Evolutionary conservation across 1,140 invertebrate species (phyloP), one percentile per base, ranked within the genome.

Genomic region (Drosophila mauritiana): DNA sequence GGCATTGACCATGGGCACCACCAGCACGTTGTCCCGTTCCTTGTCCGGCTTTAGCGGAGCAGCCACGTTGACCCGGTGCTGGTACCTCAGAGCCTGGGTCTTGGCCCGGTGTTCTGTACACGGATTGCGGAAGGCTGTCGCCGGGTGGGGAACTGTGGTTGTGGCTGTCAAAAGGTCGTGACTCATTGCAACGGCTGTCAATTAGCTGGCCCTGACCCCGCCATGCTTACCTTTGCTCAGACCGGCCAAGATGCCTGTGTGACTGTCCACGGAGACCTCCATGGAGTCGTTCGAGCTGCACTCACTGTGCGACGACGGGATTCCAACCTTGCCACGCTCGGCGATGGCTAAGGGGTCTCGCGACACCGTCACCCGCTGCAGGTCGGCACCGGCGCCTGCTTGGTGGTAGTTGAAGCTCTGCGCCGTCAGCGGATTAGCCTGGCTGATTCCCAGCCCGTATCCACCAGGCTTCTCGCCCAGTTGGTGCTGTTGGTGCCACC

Each of bases 201-300:
- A 22, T 43, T 42, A 42, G n/a, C 20, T 56, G 42, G 11, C 17
- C 17, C 2, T 20, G 11, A 15, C 25, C 13, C n/a, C 57, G 59
- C 12, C 2, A 4, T 31, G 25, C 48, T 69, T 68, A 92, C 92
- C 88, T 81, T 91, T 92, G 77, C 69, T 92, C 78, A 80, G 92
- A 64, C 73, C 80, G 82, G 72, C 93, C 90, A 74, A 63, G 52
- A 92, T 80, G 22, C 90, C 90, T 12, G 79, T 91, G 51, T 92
- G 91, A 63, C 92, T 92, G 70, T 92, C 91, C 22, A 92, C 84
- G 22, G 83, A 86, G 36, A 90, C 91, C 54, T 92, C 91, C 25
- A 91, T 79, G 10, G 92, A 92, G 58, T 92, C 92, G 74, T 92
- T 92, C 13, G 91, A 92, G 73, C 91, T 92, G 57, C 91, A 92